Evolutionary conservation across 2,113 vertebrate species (phyloP).

Genomic region (Lepus americanus): DNA sequence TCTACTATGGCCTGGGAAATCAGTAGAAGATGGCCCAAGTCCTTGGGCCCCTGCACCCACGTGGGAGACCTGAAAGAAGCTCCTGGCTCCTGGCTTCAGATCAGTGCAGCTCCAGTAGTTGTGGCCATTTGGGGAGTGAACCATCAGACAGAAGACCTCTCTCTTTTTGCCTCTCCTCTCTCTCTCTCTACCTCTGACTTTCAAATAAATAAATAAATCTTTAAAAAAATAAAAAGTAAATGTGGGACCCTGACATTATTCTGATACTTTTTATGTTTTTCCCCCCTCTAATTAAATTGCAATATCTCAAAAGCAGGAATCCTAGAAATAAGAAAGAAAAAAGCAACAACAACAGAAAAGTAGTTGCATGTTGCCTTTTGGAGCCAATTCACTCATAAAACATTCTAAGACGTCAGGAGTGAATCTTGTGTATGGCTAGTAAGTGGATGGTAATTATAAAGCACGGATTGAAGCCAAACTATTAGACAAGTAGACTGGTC

Average conservation of each 20-base stretch:
- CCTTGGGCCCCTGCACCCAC: too few relatives aligned
- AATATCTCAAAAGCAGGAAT: conserved; percentile 47
- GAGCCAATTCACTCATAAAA: background rate
- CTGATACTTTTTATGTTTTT: background rate
- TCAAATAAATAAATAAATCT: too few relatives aligned
- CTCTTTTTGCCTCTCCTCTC: too few relatives aligned
- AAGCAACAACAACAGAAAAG: background rate
- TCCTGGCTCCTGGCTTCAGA: too few relatives aligned
- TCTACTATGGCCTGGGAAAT: too few relatives aligned
- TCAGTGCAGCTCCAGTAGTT: too few relatives aligned
- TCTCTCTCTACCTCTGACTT: too few relatives aligned
- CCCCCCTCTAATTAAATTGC: background rate
- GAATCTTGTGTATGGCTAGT: conserved; percentile 52
- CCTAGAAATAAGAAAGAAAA: background rate
- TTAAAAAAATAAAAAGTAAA: too few relatives aligned
- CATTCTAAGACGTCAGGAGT: conserved; percentile 7
- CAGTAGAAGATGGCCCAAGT: too few relatives aligned
- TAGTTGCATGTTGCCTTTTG: background rate
- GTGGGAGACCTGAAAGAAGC: too few relatives aligned
- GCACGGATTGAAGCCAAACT: conserved; percentile 77
- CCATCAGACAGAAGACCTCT: too few relatives aligned
- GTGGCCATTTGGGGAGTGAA: too few relatives aligned
- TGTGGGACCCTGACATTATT: background rate
- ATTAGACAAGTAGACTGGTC: conserved; percentile 74
- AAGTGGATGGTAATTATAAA: conserved; percentile 66